Evolutionary conservation across 2,113 vertebrate species (phyloP), one percentile per base, ranked within the genome.

Genomic region (Lutjanus erythropterus): DNA sequence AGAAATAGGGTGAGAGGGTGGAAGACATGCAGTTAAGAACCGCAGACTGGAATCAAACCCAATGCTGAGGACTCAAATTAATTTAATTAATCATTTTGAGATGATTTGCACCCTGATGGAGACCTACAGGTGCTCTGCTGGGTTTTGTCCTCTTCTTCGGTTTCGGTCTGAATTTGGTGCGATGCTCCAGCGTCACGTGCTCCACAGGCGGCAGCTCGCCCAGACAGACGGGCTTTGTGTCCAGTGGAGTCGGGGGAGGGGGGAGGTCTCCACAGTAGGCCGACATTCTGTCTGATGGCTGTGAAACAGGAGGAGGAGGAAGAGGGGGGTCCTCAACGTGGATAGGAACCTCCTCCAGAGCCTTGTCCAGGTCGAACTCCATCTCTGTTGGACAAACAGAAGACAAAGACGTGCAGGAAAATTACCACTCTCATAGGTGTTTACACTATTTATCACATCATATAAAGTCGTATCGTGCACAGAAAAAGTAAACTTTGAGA

Each of bases 311-410:
- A 18, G 41, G 49, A 67, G 78, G 58, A 59, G 69, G 80, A 14
- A 79, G 73, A 25, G 94, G 95, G 0, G 93, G 96, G 88, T 99
- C 97, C 78, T 97, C 97, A 8, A 96, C 90, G 37, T 98, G 96
- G 85, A 98, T 97, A 0, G 97, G 97, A 71, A 99, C 96, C 73
- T 98, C 97, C 93, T 98, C 96, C 90, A 99, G 89, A 3, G 97
- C 98, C 93, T 98, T 99, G 92, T 98, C 97, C 81, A 99, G 90
- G 83, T 99, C 98, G 93, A 98, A 99, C 90, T 97, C 98, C 96
- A 98, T 95, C 92, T 99, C 98, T 99, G 90, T 74, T 1, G 25
- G 25, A 0, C 4, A 41, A 15, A 49, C 2, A 52, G n/a, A 61
- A 39, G 5, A 3, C 3, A 52, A 23, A 27, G 44, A 0, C 7